phyloP scores from a whole-genome alignment of 2,797 vertebrate species.

The Aplochiton taeniatus region DNA sequence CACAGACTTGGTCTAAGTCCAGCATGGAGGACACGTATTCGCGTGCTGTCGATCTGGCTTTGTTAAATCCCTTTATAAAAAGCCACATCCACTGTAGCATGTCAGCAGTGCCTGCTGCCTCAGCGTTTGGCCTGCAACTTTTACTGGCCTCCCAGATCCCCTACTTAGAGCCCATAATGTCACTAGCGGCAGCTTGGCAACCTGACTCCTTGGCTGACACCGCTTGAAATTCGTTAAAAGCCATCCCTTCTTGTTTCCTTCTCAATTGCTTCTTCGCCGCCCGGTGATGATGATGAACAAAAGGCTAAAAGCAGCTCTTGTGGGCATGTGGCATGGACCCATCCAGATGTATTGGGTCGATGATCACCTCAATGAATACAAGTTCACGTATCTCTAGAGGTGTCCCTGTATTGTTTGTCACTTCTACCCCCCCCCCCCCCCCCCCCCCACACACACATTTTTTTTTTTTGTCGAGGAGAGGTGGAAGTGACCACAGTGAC shows the following conservation, averaged over 20 bases:
- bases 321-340: too few relatives aligned
- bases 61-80: slow-evolving; percentile 4
- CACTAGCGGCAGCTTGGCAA: slow-evolving; percentile 21
- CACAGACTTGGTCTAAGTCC: slow-evolving; percentile 13
- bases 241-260: neutral
- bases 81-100: neutral
- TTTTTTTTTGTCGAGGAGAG: too few relatives aligned
- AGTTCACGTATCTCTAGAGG: too few relatives aligned
- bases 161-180: neutral
- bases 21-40: neutral
- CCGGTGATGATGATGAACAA: neutral
- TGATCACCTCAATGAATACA: too few relatives aligned
- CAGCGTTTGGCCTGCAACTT: slow-evolving; percentile 18
- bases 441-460: too few relatives aligned
- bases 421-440: too few relatives aligned
- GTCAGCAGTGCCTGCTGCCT: slow-evolving; percentile 39
- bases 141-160: too few relatives aligned
- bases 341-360: too few relatives aligned
- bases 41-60: slow-evolving; percentile 20
- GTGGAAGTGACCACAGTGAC: too few relatives aligned
- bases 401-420: too few relatives aligned
- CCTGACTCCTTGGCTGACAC: neutral
- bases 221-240: too few relatives aligned
- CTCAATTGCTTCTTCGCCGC: neutral
- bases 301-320: too few relatives aligned